Evolutionary conservation across 2,797 vertebrate species (phyloP), one percentile per base, ranked within the genome.

Genomic region (Todus mexicanus): DNA sequence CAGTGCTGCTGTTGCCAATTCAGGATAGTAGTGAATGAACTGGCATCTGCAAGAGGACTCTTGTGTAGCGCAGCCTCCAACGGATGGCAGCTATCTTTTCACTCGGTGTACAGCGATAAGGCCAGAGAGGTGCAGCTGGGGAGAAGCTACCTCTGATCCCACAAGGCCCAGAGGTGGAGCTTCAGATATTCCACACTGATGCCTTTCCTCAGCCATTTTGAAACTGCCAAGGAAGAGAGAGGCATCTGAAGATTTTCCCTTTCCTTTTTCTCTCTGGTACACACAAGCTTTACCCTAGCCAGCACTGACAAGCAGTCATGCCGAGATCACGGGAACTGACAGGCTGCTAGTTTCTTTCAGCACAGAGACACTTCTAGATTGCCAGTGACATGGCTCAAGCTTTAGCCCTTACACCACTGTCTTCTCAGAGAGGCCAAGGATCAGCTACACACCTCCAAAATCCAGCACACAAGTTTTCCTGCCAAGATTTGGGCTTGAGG

Each of bases 201-300:
- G 4, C 27, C 17, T 42, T 50, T 26, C 38, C 50, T 40, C 42
- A 20, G 59, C 23, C 35, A 17, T 53, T 73, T 11, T 26, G 47
- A 45, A 84, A 33, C 8, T 60, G 37, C 15, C 26, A 85, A 20
- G 26, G 53, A 82, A 80, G 29, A 3, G 3, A 22, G 56, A 64
- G 11, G 11, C 50, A 66, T 11, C 53, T 70, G 72, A 73, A 29
- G 33, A 68, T 76, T 45, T 42, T 61, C 68, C 27, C 15, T 65
- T 61, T 47, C 35, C 31, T 50, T 65, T 25, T 70, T 81, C 26
- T 35, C 35, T 66, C 68, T 31, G 29, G 29, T 37, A 35, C 27
- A 11, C 0, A 0, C 0, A 0, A 35, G 56, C n/a, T 75, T 70
- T 71, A 20, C 26, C n/a, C 57, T 47, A 31, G 35, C 70, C 74